Evolutionary conservation across 2,113 vertebrate species (phyloP).

Genomic region (Siniperca chuatsi): DNA sequence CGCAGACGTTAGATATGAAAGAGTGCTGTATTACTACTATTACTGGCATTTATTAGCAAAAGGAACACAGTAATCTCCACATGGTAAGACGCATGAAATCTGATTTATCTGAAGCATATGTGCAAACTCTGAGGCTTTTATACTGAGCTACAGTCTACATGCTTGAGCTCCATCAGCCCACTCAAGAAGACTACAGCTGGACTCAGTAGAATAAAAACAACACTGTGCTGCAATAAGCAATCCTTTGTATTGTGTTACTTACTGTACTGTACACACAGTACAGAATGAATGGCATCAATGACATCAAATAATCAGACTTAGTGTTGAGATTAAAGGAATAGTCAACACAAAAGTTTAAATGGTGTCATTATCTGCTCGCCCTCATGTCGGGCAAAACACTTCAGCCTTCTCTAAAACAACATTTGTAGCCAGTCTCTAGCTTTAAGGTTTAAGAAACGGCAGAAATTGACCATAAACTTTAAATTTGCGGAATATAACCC

Average conservation of each 20-base stretch:
- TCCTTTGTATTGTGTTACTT: slow-evolving; percentile 59
- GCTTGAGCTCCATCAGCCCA: slow-evolving; percentile 58
- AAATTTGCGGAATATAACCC: not conserved
- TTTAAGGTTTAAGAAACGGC: not conserved
- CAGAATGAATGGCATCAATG: slow-evolving; percentile 34
- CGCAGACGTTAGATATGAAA: not conserved
- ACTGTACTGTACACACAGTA: slow-evolving; percentile 26
- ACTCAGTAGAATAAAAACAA: slow-evolving; percentile 60
- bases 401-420: not conserved
- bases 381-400: slow-evolving; percentile 8
- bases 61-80: slow-evolving; percentile 19
- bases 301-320: slow-evolving; percentile 27
- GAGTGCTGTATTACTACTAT: not conserved
- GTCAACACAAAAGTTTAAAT: not conserved
- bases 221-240: slow-evolving; percentile 68
- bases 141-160: slow-evolving; percentile 43
- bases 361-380: slow-evolving; percentile 17
- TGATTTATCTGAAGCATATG: slow-evolving; percentile 29
- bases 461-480: slow-evolving; percentile 1
- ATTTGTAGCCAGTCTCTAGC: not conserved
- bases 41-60: slow-evolving; percentile 6
- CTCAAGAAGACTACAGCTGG: slow-evolving; percentile 61
- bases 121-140: slow-evolving; percentile 42
- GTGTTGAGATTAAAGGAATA: slow-evolving; percentile 16
- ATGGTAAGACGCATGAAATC: slow-evolving; percentile 14